Base-by-base conservation (phyloP, 1,140 invertebrate species). In the Bombus pascuorum region DNA sequence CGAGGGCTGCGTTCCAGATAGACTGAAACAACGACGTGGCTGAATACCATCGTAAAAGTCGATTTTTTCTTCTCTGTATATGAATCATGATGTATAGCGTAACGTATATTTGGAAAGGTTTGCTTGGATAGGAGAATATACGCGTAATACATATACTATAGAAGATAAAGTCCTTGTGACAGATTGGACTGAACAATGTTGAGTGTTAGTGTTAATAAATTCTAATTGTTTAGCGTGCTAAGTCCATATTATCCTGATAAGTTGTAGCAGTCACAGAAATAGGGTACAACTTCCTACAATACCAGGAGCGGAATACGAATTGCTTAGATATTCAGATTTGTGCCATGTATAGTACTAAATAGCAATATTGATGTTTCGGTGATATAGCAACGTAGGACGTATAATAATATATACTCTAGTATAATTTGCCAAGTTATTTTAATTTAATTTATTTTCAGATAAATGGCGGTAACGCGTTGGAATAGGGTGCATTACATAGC, bases 311-410 rank as follows among this genome's bases (percentile, higher is more conserved):
- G 62, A n/a, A 68, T 79, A 44, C 62, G 37, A 79, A 66, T 79
- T 79, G 28, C 77, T 79, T 47, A n/a, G 77, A 66, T 44, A 66
- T 79, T 79, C 77, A 47, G 22, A 66, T 66, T 68, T 39, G 5
- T 2, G 34, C 3, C 32, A n/a, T 10, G 18, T 10, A 5, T 34
- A 34, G 2, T 32, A 39, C 25, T 28, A 32, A 74, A 47, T 74
- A 22, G 34, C 13, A 28, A n/a, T 8, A 34, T 25, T n/a, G n/a
- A 73, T 73, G 18, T 44, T 39, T n/a, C 28, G 6, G 22, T 42
- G 70, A 72, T n/a, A 28, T 0, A 22, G 18, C 10, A n/a, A 4
- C 28, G n/a, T 12, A 12, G 28, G 3, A 28, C 25, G 57, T 59
- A 1, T 3, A 3, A 4, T n/a, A 25, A 62, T 28, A 62, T n/a